Evolutionary conservation across 2,888 invertebrate species (phyloP).

Genomic region (Danaus chrysippus): DNA sequence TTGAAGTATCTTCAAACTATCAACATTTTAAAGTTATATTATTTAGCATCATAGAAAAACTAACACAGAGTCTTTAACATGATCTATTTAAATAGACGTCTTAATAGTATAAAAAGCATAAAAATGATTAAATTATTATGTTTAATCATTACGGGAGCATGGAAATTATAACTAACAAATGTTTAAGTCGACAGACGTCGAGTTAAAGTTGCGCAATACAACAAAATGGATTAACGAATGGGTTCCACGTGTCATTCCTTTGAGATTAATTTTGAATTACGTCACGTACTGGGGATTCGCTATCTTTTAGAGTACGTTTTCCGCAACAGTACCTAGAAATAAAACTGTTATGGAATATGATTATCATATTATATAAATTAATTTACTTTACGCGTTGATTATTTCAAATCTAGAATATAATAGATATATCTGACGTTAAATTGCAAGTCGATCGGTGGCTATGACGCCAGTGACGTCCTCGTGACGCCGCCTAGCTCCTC

Average conservation of each 20-base stretch:
- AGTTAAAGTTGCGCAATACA: conserved; percentile 26
- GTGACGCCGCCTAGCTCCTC: conserved; percentile 49
- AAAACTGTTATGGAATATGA: no score
- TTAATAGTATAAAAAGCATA: no score
- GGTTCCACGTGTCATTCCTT: conserved; percentile 43
- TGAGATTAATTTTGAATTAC: conserved; percentile 48
- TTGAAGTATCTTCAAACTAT: no score
- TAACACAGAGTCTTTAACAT: no score
- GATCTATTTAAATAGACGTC: no score
- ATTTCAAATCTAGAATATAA: no score
- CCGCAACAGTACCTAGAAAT: no score
- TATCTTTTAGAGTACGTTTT: conserved; percentile 39
- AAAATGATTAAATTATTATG: neutral
- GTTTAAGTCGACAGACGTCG: conserved; percentile 6
- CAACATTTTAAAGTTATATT: no score
- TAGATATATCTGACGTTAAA: conserved; percentile 23
- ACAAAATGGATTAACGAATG: conserved; percentile 35
- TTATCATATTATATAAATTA: no score
- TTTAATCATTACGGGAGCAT: neutral
- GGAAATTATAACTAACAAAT: neutral
- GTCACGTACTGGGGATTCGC: conserved; percentile 45
- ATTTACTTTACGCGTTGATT: no score
- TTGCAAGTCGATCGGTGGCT: conserved; percentile 41
- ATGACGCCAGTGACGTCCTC: conserved; percentile 15
- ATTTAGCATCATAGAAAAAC: no score